Evolutionary conservation across 2,797 vertebrate species (phyloP).

Genomic region (Chloroceryle inda): DNA sequence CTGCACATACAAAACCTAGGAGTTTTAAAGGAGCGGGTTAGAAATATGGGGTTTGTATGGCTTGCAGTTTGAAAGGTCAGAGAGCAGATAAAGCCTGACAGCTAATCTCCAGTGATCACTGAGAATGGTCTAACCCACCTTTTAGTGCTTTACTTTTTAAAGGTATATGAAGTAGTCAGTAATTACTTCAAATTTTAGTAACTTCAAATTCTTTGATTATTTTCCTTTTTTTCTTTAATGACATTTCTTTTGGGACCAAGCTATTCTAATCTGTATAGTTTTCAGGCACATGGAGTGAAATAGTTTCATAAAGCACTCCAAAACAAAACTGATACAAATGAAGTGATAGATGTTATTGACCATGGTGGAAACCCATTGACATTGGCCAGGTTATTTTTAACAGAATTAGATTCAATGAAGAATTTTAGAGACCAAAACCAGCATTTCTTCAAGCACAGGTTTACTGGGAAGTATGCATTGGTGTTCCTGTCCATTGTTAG

Average conservation of each 20-base stretch:
- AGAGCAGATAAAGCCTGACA: neutral
- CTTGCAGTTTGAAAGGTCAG: neutral
- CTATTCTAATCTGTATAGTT: neutral
- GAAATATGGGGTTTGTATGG: neutral
- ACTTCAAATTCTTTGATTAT: neutral
- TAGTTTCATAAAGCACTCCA: neutral
- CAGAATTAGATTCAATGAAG: neutral
- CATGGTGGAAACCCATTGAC: neutral
- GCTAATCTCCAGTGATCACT: neutral
- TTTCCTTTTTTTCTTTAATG: neutral
- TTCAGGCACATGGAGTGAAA: neutral
- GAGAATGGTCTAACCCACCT: neutral
- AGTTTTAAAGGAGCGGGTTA: neutral
- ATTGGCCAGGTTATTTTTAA: neutral
- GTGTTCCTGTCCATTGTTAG: neutral
- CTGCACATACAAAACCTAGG: neutral
- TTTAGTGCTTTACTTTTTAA: neutral
- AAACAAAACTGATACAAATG: neutral
- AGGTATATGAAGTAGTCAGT: neutral
- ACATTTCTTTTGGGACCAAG: neutral
- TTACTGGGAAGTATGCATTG: neutral
- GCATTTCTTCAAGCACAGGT: neutral
- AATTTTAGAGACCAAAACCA: neutral
- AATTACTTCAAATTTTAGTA: neutral
- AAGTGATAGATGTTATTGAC: neutral